These are phyloP conservation scores for Hydrolagus affinis DNA, from an alignment of 2,113 vertebrate genomes.

Conservation along the genomic window DNA sequence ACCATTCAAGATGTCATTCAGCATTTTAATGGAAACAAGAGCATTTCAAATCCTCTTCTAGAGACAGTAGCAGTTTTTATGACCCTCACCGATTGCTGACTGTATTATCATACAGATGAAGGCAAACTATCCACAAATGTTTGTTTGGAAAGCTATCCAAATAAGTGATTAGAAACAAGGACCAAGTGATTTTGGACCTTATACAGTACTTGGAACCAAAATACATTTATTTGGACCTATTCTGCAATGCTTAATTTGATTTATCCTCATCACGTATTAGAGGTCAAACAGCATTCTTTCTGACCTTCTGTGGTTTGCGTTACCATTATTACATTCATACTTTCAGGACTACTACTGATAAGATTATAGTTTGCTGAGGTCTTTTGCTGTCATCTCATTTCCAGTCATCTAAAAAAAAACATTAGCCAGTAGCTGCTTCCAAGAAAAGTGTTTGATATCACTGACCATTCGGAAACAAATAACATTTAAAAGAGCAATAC, in stretches of 20 bases:
- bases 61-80: background rate
- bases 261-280: conserved; percentile 22
- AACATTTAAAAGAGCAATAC: conserved; percentile 37
- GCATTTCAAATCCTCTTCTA: conserved; percentile 10
- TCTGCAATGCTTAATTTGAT: conserved; percentile 11
- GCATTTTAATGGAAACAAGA: conserved; percentile 23
- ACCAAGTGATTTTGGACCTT: conserved; percentile 16
- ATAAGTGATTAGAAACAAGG: background rate
- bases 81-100: conserved; percentile 1
- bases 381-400: conserved; percentile 35
- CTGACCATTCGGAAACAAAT: conserved; percentile 38
- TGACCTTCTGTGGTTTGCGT: conserved; percentile 21
- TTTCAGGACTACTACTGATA: conserved; percentile 22
- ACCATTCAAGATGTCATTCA: background rate
- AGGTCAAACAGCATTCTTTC: conserved; percentile 13
- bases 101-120: conserved; percentile 11
- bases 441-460: conserved; percentile 37
- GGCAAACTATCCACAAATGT: background rate
- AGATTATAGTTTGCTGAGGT: conserved; percentile 22
- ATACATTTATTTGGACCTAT: conserved; percentile 13
- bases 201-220: conserved; percentile 19
- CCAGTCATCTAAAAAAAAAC: conserved; percentile 35
- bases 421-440: conserved; percentile 39
- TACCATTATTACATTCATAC: conserved; percentile 25
- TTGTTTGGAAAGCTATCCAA: background rate